phyloP scores from a whole-genome alignment of 2,797 vertebrate genomes.

The Muraenolepis orangiensis region DNA sequence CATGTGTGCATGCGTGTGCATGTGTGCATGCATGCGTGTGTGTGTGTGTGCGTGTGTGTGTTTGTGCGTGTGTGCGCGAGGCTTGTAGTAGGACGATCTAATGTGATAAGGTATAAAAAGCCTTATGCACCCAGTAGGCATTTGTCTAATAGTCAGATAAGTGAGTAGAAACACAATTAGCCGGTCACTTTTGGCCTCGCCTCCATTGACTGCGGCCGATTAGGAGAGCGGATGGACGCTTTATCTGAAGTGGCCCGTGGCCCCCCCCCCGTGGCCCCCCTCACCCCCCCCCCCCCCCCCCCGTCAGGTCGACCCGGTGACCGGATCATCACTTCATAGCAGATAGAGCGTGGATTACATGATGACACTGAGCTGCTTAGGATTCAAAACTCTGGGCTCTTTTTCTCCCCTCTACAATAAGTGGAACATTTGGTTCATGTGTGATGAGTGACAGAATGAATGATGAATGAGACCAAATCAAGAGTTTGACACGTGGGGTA shows the following conservation, averaged over 20 bases:
- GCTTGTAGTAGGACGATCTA: not conserved
- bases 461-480: too few species aligned
- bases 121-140: constrained; percentile 54
- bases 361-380: too few species aligned
- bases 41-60: not conserved
- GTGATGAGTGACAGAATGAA: too few species aligned
- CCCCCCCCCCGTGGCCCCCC: too few species aligned
- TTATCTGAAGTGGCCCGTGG: constrained; percentile 70
- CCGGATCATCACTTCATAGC: too few species aligned
- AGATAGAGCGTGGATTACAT: too few species aligned
- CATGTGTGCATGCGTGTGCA: too few species aligned
- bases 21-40: not conserved
- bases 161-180: constrained; percentile 73
- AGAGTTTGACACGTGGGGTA: too few species aligned
- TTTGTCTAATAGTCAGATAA: constrained; percentile 68
- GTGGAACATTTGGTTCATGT: too few species aligned
- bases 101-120: not conserved
- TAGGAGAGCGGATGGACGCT: constrained; percentile 66
- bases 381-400: too few species aligned
- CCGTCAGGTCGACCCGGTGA: constrained; percentile 59
- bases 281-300: too few species aligned
- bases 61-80: not conserved
- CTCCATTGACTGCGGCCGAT: constrained; percentile 68
- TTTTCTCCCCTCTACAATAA: too few species aligned
- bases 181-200: constrained; percentile 69